Percentiles rank a stretch among this genome's conserved stretches.
These are phyloP conservation scores for Patiria miniata DNA, from an alignment of 35 echinoderm and acorn worm genomes.

Conservation along the genomic window DNA sequence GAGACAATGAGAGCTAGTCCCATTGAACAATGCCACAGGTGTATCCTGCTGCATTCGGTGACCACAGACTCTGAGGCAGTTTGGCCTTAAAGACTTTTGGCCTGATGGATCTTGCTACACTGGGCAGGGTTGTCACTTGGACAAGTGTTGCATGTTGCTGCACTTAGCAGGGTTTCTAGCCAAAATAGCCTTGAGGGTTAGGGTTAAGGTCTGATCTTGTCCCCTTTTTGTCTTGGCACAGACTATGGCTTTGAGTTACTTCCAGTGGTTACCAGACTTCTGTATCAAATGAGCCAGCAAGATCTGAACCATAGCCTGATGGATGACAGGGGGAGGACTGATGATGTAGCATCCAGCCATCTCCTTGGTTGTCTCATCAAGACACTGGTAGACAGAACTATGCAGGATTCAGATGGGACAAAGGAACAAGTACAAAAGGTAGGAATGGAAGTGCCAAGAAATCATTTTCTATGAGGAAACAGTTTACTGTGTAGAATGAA, in stretches of 20 bases:
- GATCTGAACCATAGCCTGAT: not conserved
- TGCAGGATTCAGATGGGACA: slow-evolving; percentile 10
- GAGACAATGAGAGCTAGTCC: too few relatives aligned
- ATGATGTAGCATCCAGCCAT: not conserved
- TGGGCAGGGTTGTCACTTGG: too few relatives aligned
- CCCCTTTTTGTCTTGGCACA: not conserved
- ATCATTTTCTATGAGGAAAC: too few relatives aligned
- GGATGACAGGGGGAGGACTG: not conserved
- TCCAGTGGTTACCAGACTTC: not conserved
- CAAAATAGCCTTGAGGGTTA: too few relatives aligned
- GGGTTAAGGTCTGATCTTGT: too few relatives aligned
- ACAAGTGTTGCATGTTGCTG: too few relatives aligned
- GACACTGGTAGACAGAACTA: not conserved
- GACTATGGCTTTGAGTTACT: slow-evolving; percentile 20
- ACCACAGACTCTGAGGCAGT: too few relatives aligned
- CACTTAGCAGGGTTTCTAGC: too few relatives aligned
- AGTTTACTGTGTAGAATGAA: not conserved
- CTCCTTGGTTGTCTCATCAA: slow-evolving; percentile 23
- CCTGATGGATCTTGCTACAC: too few relatives aligned
- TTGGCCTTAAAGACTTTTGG: too few relatives aligned
- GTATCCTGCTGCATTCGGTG: too few relatives aligned
- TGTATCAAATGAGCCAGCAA: slow-evolving; percentile 37
- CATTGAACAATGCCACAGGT: too few relatives aligned
- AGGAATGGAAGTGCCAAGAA: not conserved
- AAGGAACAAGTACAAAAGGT: not conserved